phyloP scores from a whole-genome alignment of 2,797 vertebrate genomes.

The Telmatherina bonti region DNA sequence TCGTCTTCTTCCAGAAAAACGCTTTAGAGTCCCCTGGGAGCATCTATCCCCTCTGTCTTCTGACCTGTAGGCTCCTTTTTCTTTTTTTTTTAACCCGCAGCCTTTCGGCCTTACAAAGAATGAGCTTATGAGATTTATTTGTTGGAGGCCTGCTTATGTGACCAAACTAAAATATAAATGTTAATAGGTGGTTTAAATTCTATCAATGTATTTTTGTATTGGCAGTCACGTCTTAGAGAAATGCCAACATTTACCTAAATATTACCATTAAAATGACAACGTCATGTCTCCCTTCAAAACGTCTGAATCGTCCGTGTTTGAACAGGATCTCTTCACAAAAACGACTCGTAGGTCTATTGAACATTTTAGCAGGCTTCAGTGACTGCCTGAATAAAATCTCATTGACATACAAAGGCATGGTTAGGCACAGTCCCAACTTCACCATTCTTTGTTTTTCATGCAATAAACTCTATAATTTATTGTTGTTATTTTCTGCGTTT shows the following conservation, averaged over 20 bases:
- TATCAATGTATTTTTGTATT: background rate
- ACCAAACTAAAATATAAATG: background rate
- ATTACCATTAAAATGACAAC: too few relatives aligned
- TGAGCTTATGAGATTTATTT: background rate
- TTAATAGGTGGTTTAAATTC: background rate
- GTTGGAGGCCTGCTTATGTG: background rate
- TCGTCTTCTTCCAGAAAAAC: constrained; percentile 23
- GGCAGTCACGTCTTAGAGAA: background rate
- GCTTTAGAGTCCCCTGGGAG: constrained; percentile 26
- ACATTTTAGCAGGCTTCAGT: constrained; percentile 2
- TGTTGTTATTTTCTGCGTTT: constrained; percentile 60
- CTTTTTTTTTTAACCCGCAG: constrained; percentile 26
- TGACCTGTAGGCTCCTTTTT: constrained; percentile 22
- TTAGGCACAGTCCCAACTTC: constrained; percentile 10
- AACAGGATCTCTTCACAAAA: constrained; percentile 3
- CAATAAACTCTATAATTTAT: constrained; percentile 57
- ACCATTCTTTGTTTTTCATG: constrained; percentile 54
- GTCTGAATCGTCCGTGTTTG: constrained; percentile 4
- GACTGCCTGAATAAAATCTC: constrained; percentile 4
- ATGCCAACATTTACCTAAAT: background rate
- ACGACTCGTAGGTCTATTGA: constrained; percentile 11
- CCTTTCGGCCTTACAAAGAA: constrained; percentile 5
- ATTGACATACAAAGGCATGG: constrained; percentile 12
- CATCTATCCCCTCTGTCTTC: constrained; percentile 17
- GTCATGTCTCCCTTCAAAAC: background rate